These are phyloP conservation scores for Myripristis jacobus DNA, from an alignment of 2,797 vertebrate genomes.

Conservation along the genomic window DNA sequence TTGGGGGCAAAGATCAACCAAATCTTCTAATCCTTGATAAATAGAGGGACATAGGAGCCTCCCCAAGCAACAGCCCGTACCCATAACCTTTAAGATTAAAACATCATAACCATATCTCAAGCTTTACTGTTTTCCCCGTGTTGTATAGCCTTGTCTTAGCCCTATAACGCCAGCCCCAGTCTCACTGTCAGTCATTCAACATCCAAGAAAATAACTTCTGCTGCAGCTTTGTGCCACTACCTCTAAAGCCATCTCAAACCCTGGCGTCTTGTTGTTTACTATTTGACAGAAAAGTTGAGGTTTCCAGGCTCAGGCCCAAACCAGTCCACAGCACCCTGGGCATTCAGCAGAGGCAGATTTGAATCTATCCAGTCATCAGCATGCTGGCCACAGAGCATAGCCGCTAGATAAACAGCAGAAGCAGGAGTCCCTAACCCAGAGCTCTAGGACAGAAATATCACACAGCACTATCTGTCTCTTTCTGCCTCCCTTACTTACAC, in stretches of 20 bases:
- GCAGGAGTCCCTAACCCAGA: constrained; percentile 13
- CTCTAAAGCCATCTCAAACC: constrained; percentile 5
- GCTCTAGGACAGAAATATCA: constrained; percentile 33
- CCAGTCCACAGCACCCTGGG: constrained; percentile 1
- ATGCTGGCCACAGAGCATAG: constrained; percentile 25
- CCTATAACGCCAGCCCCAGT: constrained; percentile 3
- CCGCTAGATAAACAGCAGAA: constrained; percentile 46
- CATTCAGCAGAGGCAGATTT: constrained; percentile 22
- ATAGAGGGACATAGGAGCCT: background rate
- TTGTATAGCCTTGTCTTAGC: background rate
- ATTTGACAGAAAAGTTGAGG: constrained; percentile 22
- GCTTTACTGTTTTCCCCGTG: constrained; percentile 23
- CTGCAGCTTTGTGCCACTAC: background rate
- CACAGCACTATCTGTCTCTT: constrained; percentile 16
- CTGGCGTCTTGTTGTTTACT: background rate
- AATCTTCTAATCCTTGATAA: constrained; percentile 19
- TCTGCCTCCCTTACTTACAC: background rate
- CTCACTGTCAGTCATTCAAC: constrained; percentile 5
- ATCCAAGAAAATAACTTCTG: background rate
- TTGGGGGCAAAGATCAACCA: constrained; percentile 28
- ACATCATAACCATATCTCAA: background rate
- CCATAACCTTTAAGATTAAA: constrained; percentile 12
- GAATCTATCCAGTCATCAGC: constrained; percentile 42
- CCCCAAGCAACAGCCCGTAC: constrained; percentile 1
- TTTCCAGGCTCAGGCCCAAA: background rate